phyloP scores from a whole-genome alignment of 2,797 vertebrate genomes.

The Synanceia verrucosa region DNA sequence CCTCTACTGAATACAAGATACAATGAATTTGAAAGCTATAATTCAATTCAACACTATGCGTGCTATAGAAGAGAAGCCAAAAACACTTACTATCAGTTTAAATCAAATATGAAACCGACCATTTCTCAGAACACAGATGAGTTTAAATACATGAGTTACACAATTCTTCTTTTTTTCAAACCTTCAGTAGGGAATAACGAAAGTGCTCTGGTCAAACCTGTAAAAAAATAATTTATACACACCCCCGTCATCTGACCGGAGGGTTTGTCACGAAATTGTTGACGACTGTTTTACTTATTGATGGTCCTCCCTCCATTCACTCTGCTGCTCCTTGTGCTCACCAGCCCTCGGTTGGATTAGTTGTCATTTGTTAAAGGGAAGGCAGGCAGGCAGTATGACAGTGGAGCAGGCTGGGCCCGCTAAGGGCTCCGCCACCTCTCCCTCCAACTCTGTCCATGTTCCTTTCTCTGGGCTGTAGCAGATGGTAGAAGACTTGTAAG shows the following conservation, averaged over 20 bases:
- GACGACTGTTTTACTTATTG: constrained; percentile 68
- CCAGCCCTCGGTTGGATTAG: constrained; percentile 43
- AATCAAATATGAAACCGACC: constrained; percentile 74
- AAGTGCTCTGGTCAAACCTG: constrained; percentile 85
- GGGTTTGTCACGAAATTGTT: constrained; percentile 71
- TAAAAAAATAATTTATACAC: constrained; percentile 89
- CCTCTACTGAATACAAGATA: constrained; percentile 82
- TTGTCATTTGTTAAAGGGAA: constrained; percentile 97
- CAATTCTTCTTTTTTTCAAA: constrained; percentile 63
- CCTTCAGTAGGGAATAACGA: constrained; percentile 79
- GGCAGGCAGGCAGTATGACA: constrained; percentile 94
- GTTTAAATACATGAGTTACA: constrained; percentile 79
- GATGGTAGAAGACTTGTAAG: constrained; percentile 99
- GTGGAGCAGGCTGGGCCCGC: constrained; percentile 96
- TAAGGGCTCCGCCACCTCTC: constrained; percentile 96
- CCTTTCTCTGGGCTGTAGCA: constrained; percentile 99
- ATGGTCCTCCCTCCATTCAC: constrained; percentile 68
- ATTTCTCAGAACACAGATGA: constrained; percentile 79
- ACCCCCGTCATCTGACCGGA: constrained; percentile 61
- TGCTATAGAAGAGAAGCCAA: constrained; percentile 83
- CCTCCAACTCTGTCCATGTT: constrained; percentile 97
- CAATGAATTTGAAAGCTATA: constrained; percentile 80
- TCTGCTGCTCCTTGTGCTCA: constrained; percentile 20
- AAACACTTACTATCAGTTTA: constrained; percentile 75
- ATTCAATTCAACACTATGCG: constrained; percentile 81